Evolutionary conservation across 35 echinoderm and acorn worm species (phyloP), one percentile per base, ranked within the genome.

Genomic region (Nesometra sesokonis): DNA sequence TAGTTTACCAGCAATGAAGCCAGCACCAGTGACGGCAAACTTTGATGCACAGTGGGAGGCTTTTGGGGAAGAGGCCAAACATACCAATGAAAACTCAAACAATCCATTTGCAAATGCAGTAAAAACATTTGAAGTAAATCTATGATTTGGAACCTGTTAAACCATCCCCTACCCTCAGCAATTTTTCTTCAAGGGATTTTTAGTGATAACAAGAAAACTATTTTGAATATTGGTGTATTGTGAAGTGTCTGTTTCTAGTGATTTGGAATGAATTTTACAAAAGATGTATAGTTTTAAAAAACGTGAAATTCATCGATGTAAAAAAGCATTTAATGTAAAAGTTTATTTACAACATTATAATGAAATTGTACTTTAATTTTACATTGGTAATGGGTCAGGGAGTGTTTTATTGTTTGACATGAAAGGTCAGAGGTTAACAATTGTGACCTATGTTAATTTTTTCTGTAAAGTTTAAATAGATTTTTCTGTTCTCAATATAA

Each of bases 71-170:
- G 76, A 39, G n/a, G 83, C 90, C 82, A 82, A 84, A 30, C 34
- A 38, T 3, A 76, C 33, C 27, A 31, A 77, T 32, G 79, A 85
- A 23, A 76, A 32, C 21, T 80, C 57, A 35, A 86, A 87, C 13
- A 93, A 87, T 87, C 91, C 95, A 84, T 97, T 97, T 32, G 85
- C 35, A 33, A 92, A 97, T 93, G 95, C 89, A 52, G 90, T 91
- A 87, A 90, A 97, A 78, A 93, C 95, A n/a, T 97, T 97, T 93
- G 95, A 97, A 85, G 87, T 97, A 78, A 89, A 97, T 82, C 87
- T 97, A 79, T 97, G 90, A 97, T 30, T 17, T 67, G 52, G 52
- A 67, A 67, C 5, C 39, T 7, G 39, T 43, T 4, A 7, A 4
- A 4, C 39, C 39, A 7, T 7, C 39, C 39, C 39, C 39, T 7